Conservation (phyloP, 2,113 vertebrate genomes). For the Paralichthys olivaceus region DNA sequence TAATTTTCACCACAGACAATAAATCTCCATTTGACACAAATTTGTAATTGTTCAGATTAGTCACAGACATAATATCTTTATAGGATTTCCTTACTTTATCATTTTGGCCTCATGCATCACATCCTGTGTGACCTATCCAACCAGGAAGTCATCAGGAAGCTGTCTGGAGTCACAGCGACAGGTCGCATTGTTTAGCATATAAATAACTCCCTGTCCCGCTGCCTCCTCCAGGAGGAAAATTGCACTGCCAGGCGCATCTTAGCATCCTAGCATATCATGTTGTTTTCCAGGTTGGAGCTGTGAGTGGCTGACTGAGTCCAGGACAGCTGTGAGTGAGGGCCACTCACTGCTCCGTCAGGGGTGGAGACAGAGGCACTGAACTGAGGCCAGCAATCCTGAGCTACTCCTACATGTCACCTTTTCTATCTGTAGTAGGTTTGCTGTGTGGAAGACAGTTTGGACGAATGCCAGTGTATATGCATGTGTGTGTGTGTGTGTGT, state of each 20-base stretch:
- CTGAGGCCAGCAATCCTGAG: conserved; percentile 66
- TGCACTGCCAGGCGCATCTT: conserved; percentile 49
- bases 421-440: conserved; percentile 61
- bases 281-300: conserved; percentile 60
- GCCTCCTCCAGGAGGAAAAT: conserved; percentile 46
- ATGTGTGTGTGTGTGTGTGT: neutral
- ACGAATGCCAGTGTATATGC: neutral
- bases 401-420: conserved; percentile 64
- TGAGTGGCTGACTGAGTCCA: conserved; percentile 69
- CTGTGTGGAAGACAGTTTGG: conserved; percentile 38
- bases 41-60: neutral
- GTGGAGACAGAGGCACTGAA: conserved; percentile 72
- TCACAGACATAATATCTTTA: neutral
- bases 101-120: conserved; percentile 17
- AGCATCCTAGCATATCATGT: conserved; percentile 57
- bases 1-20: neutral
- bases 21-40: neutral
- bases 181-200: conserved; percentile 70
- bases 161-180: conserved; percentile 31
- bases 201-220: conserved; percentile 60
- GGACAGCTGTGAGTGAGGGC: conserved; percentile 75
- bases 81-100: neutral
- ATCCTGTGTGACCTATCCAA: conserved; percentile 28
- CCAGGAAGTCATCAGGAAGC: conserved; percentile 52
- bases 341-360: conserved; percentile 66